Conservation (phyloP, 2,888 invertebrate species). For the Dryomyza anilis region DNA sequence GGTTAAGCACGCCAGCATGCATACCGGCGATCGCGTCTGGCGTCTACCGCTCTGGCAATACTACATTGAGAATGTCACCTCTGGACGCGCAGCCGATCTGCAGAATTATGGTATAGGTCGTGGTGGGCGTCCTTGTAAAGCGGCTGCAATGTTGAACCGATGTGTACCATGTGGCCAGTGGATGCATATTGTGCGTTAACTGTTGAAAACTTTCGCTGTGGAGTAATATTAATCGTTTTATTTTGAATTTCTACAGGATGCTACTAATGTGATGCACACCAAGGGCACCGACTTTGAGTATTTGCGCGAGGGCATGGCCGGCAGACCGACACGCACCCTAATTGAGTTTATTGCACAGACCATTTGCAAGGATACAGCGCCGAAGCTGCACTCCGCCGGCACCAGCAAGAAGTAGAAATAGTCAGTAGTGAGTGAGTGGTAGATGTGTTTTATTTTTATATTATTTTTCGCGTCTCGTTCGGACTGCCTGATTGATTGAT, state of each 20-base stretch:
- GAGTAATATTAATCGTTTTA: neutral
- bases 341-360: slow-evolving; percentile 72
- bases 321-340: slow-evolving; percentile 79
- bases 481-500: neutral
- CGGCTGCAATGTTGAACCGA: slow-evolving; percentile 78
- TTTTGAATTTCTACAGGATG: slow-evolving; percentile 61
- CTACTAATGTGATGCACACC: slow-evolving; percentile 75
- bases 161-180: slow-evolving; percentile 74
- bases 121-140: slow-evolving; percentile 71
- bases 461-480: no score
- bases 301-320: slow-evolving; percentile 71
- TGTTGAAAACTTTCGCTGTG: neutral
- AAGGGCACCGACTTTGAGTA: slow-evolving; percentile 69
- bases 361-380: slow-evolving; percentile 54
- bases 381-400: slow-evolving; percentile 31
- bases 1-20: slow-evolving; percentile 70
- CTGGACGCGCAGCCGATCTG: slow-evolving; percentile 62
- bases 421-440: no score
- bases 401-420: no score
- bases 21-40: slow-evolving; percentile 81
- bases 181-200: slow-evolving; percentile 72
- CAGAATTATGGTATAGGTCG: slow-evolving; percentile 63
- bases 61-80: slow-evolving; percentile 67
- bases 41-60: slow-evolving; percentile 81
- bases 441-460: no score